phyloP scores from a whole-genome alignment of 2,797 vertebrate genomes.

The Rousettus madagascariensis region DNA sequence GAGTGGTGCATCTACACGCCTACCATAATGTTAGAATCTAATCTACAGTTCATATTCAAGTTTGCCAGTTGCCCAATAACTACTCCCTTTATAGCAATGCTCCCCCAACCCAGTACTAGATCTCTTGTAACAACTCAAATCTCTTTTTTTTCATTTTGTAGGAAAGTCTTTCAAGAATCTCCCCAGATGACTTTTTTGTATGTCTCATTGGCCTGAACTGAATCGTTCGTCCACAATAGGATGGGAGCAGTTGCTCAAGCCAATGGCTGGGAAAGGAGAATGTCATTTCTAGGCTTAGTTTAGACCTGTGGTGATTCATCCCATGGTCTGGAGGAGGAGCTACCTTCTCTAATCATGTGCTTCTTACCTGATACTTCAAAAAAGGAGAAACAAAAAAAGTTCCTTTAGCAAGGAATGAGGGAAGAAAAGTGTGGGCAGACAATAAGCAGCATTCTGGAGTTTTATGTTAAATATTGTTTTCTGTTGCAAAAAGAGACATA shows the following conservation, averaged over 20 bases:
- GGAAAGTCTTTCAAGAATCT: neutral
- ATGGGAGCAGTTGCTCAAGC: neutral
- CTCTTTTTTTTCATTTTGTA: neutral
- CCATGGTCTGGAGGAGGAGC: neutral
- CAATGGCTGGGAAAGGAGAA: neutral
- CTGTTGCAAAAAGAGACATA: slow-evolving; percentile 15
- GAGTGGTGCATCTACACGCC: neutral
- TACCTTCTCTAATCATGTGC: neutral
- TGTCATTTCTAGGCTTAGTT: neutral
- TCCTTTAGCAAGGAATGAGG: neutral
- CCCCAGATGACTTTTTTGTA: neutral
- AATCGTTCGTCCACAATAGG: neutral
- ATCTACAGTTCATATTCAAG: neutral
- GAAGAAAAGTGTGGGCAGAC: neutral
- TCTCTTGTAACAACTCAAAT: neutral
- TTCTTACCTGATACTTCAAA: neutral
- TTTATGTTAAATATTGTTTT: neutral
- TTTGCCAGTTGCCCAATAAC: neutral
- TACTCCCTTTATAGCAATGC: neutral
- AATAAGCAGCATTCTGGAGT: neutral
- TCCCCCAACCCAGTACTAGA: neutral
- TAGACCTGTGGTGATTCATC: neutral
- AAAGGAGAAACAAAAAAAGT: neutral
- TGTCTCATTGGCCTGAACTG: neutral
- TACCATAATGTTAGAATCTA: neutral